phyloP scores from a whole-genome alignment of 2,113 vertebrate genomes.

The Mus pahari region DNA sequence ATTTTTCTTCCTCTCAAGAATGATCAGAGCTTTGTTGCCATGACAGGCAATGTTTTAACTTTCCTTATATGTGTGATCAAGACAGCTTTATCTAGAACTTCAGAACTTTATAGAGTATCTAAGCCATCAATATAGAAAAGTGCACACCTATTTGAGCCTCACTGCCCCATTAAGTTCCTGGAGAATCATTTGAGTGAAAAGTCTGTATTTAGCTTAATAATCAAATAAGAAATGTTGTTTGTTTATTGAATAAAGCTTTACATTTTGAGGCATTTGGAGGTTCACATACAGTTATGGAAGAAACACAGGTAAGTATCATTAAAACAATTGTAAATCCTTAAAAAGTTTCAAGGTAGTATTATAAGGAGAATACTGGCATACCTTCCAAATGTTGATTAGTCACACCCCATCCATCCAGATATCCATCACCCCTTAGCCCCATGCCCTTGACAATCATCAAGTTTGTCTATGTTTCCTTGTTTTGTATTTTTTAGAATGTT shows the following conservation, averaged over 20 bases:
- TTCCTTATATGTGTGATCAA: not conserved
- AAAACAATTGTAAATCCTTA: not conserved
- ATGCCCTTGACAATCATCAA: not conserved
- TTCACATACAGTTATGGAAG: not conserved
- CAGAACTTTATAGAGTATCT: not conserved
- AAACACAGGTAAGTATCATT: not conserved
- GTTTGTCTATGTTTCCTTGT: not conserved
- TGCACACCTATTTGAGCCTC: not conserved
- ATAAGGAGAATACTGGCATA: not conserved
- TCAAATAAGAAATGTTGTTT: not conserved
- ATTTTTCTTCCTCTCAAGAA: not conserved
- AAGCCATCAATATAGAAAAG: not conserved
- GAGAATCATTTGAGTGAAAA: not conserved
- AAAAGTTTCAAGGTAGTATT: not conserved
- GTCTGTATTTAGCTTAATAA: not conserved
- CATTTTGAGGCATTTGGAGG: not conserved
- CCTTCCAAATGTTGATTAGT: not conserved
- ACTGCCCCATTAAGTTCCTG: too few species aligned
- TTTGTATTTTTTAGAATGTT: not conserved
- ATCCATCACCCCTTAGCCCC: not conserved
- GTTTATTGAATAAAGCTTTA: not conserved
- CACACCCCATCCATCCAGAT: not conserved
- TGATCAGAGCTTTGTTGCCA: not conserved
- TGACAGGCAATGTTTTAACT: not conserved
- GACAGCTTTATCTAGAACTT: not conserved